These are phyloP conservation scores for Hydrophis major DNA, from an alignment of 2,797 vertebrate genomes.

Conservation along the genomic window DNA sequence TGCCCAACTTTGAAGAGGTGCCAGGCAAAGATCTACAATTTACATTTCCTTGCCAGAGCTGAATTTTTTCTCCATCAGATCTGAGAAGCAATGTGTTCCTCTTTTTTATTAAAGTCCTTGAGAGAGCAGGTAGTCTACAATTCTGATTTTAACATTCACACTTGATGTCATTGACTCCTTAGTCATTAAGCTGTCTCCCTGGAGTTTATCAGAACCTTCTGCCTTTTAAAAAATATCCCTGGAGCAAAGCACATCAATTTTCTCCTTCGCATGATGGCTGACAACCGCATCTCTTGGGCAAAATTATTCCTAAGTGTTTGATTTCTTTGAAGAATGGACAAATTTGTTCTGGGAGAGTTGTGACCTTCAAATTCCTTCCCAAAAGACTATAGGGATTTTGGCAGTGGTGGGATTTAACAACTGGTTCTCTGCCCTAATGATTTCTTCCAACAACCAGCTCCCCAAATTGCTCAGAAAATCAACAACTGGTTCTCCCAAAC, in stretches of 20 bases:
- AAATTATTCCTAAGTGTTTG: neutral
- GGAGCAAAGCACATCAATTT: constrained; percentile 18
- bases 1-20: neutral
- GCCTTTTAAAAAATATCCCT: constrained; percentile 15
- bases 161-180: constrained; percentile 41
- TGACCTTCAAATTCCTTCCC: constrained; percentile 3
- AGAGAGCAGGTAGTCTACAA: constrained; percentile 39
- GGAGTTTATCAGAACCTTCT: constrained; percentile 40
- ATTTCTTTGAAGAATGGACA: neutral
- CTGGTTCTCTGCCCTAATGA: too few relatives aligned
- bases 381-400: neutral
- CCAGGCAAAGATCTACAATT: constrained; percentile 6
- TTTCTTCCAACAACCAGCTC: too few relatives aligned
- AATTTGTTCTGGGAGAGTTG: neutral
- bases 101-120: constrained; percentile 44
- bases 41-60: constrained; percentile 40
- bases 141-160: constrained; percentile 43
- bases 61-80: constrained; percentile 22
- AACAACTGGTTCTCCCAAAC: too few relatives aligned
- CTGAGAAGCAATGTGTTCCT: constrained; percentile 36
- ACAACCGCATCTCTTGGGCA: constrained; percentile 26
- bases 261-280: constrained; percentile 36
- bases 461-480: too few relatives aligned
- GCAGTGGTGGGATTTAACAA: too few relatives aligned
- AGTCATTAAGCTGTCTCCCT: constrained; percentile 57